These are phyloP conservation scores for Plagiodera versicolora DNA, from an alignment of 2,888 invertebrate species.

Conservation along the genomic window DNA sequence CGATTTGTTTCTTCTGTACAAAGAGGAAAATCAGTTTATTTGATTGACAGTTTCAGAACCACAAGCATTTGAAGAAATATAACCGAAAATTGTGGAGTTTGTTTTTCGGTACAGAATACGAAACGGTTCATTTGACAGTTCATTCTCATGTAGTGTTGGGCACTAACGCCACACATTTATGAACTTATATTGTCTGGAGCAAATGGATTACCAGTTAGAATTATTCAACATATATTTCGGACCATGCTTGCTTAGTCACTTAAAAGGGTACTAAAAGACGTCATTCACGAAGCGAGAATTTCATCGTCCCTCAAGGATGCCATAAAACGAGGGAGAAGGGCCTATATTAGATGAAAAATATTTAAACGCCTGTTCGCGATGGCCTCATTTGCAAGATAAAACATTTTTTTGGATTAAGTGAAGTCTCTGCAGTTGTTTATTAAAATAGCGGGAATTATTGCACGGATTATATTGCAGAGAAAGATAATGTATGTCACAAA, in stretches of 20 bases:
- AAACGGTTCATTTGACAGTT: too few species aligned
- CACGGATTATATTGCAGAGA: not conserved
- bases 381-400: constrained; percentile 31
- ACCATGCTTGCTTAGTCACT: not conserved
- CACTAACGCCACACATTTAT: too few species aligned
- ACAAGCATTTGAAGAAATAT: too few species aligned
- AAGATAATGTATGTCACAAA: not conserved
- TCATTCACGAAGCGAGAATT: constrained; percentile 17
- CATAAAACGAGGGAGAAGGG: constrained; percentile 19
- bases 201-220: too few species aligned
- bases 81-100: too few species aligned
- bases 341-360: constrained; percentile 17
- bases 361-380: constrained; percentile 19
- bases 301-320: constrained; percentile 24
- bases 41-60: too few species aligned
- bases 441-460: not conserved
- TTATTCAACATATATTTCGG: too few species aligned
- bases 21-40: too few species aligned
- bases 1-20: too few species aligned
- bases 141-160: too few species aligned
- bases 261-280: not conserved
- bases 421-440: not conserved
- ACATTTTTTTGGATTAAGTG: constrained; percentile 15
- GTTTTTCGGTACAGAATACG: too few species aligned
- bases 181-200: too few species aligned